phyloP scores from a whole-genome alignment of 2,888 invertebrate species.

The Hemaris fuciformis region DNA sequence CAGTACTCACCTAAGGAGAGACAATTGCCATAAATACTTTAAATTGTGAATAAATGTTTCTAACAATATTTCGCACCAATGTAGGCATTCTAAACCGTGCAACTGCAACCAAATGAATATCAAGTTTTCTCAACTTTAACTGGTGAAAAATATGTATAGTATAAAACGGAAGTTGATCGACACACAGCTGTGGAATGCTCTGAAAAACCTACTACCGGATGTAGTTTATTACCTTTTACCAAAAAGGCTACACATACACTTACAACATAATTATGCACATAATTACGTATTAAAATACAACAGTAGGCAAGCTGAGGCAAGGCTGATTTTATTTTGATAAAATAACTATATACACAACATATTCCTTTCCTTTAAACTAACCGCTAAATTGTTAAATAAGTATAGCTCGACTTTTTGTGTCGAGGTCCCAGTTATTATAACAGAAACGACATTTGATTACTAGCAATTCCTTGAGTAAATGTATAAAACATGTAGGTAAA shows the following conservation, averaged over 20 bases:
- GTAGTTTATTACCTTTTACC: constrained; percentile 6
- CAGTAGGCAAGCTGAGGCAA: neutral
- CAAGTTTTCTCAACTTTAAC: neutral
- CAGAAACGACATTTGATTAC: neutral
- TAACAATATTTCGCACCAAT: neutral
- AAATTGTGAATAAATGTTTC: neutral
- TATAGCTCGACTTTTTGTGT: neutral
- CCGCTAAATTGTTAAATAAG: neutral
- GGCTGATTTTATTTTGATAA: constrained; percentile 6
- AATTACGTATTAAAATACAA: constrained; percentile 11
- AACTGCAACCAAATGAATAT: neutral
- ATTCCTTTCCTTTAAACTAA: neutral
- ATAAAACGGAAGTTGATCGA: neutral
- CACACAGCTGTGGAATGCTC: neutral
- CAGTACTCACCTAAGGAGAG: neutral
- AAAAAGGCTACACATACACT: constrained; percentile 9
- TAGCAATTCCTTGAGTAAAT: neutral
- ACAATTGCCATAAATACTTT: neutral
- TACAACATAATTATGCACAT: constrained; percentile 10
- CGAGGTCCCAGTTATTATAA: neutral
- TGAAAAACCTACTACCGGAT: constrained; percentile 11
- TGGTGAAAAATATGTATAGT: too few relatives aligned
- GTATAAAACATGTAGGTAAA: neutral
- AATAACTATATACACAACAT: neutral
- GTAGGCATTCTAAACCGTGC: neutral